Conservation (phyloP, 2,888 invertebrate species). For the Gryllus longicercus region DNA sequence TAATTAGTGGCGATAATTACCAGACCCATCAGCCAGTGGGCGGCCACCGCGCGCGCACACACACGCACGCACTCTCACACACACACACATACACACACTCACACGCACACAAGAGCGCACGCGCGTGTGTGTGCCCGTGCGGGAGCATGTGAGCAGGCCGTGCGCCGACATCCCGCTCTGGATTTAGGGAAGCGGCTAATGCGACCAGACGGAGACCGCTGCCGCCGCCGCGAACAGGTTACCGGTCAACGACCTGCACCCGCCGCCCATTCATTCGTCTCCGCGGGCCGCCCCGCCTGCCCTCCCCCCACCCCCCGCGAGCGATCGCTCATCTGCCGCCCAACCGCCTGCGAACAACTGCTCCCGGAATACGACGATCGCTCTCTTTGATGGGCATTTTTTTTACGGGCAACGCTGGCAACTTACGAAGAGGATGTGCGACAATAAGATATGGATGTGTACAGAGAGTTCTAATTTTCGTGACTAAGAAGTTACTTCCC, state of each 20-base stretch:
- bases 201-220: not conserved
- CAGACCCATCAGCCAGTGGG: not conserved
- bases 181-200: conserved; percentile 17
- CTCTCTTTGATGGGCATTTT: too few species aligned
- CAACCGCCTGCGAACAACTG: not conserved
- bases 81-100: not conserved
- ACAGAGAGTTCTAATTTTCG: too few species aligned
- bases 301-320: not conserved
- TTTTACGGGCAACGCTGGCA: too few species aligned
- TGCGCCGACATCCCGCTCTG: not conserved
- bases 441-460: too few species aligned
- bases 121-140: not conserved
- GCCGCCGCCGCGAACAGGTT: not conserved
- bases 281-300: not conserved
- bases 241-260: not conserved
- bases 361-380: too few species aligned
- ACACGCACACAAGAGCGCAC: not conserved
- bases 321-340: not conserved
- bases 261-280: not conserved
- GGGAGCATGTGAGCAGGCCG: not conserved
- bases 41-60: not conserved
- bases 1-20: not conserved
- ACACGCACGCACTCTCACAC: not conserved
- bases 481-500: too few species aligned
- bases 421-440: too few species aligned